Evolutionary conservation across 2,797 vertebrate species (phyloP).

Genomic region (Apogon talboti): DNA sequence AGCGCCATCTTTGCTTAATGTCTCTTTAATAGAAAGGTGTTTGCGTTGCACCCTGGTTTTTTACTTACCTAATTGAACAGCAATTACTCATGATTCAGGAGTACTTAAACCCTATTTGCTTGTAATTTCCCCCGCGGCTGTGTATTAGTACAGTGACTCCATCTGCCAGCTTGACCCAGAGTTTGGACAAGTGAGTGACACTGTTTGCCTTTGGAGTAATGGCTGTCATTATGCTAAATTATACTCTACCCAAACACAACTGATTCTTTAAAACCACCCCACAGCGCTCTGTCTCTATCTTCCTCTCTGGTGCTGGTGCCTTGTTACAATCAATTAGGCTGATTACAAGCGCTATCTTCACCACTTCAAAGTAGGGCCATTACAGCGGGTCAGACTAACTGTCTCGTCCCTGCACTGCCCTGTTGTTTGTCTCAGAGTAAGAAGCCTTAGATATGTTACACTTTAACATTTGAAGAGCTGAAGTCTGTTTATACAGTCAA

Average conservation of each 20-base stretch:
- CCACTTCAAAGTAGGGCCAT: slow-evolving; percentile 78
- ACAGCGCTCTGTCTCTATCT: slow-evolving; percentile 60
- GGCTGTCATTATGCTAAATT: slow-evolving; percentile 82
- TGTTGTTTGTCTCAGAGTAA: slow-evolving; percentile 55
- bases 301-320: slow-evolving; percentile 67
- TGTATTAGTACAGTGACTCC: slow-evolving; percentile 52
- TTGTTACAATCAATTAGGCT: slow-evolving; percentile 84
- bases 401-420: slow-evolving; percentile 69
- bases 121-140: slow-evolving; percentile 55
- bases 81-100: slow-evolving; percentile 44
- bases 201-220: slow-evolving; percentile 81
- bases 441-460: slow-evolving; percentile 16
- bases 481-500: slow-evolving; percentile 32
- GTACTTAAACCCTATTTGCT: slow-evolving; percentile 60
- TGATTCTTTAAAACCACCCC: slow-evolving; percentile 65
- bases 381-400: slow-evolving; percentile 76
- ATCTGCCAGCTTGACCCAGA: slow-evolving; percentile 60
- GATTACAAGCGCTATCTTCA: slow-evolving; percentile 83
- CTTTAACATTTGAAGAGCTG: slow-evolving; percentile 28
- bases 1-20: slow-evolving; percentile 13
- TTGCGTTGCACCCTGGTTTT: slow-evolving; percentile 23
- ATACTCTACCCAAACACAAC: slow-evolving; percentile 75
- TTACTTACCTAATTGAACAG: slow-evolving; percentile 38
- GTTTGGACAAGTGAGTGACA: slow-evolving; percentile 72
- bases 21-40: slow-evolving; percentile 24